Percentiles rank a stretch among this genome's conserved stretches.
These are phyloP conservation scores for Erinaceus europaeus DNA, from an alignment of 2,113 vertebrate species.

Conservation along the genomic window DNA sequence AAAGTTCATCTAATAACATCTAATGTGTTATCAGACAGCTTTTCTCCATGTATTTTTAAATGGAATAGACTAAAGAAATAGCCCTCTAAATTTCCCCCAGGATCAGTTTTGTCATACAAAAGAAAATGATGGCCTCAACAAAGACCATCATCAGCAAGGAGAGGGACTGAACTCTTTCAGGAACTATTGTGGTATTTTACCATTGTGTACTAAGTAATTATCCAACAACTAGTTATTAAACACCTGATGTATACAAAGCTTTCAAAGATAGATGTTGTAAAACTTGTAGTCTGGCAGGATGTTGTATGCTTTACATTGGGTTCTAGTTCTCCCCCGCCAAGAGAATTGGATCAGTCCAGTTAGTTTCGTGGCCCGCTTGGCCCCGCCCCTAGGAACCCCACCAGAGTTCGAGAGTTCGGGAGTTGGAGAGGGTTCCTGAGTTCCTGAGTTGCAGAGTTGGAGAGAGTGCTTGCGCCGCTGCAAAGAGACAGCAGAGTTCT, in stretches of 20 bases:
- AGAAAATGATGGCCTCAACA: neutral
- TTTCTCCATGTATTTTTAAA: conserved; percentile 25
- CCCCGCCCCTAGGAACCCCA: too few species aligned
- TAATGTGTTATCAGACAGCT: neutral
- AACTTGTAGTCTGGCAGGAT: too few species aligned
- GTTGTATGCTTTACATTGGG: too few species aligned
- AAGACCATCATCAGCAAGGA: neutral
- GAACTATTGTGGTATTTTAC: neutral
- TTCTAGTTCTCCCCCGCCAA: too few species aligned
- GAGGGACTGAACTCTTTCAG: neutral
- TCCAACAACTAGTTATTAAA: neutral
- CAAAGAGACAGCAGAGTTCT: too few species aligned
- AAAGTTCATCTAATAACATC: neutral
- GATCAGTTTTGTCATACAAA: neutral
- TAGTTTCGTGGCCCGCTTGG: too few species aligned
- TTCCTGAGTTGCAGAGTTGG: too few species aligned
- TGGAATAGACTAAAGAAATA: neutral
- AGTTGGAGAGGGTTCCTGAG: too few species aligned
- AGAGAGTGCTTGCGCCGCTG: too few species aligned
- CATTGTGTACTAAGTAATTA: neutral
- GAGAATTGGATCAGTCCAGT: too few species aligned
- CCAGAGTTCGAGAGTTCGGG: too few species aligned
- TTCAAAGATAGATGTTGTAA: too few species aligned
- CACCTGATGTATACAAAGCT: neutral
- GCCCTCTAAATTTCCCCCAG: neutral